A percentile compares a stretch with the other conserved stretches of the same genome.
Evolutionary conservation across 2,113 vertebrate genomes (phyloP).

Genomic region (Deroptyus accipitrinus): DNA sequence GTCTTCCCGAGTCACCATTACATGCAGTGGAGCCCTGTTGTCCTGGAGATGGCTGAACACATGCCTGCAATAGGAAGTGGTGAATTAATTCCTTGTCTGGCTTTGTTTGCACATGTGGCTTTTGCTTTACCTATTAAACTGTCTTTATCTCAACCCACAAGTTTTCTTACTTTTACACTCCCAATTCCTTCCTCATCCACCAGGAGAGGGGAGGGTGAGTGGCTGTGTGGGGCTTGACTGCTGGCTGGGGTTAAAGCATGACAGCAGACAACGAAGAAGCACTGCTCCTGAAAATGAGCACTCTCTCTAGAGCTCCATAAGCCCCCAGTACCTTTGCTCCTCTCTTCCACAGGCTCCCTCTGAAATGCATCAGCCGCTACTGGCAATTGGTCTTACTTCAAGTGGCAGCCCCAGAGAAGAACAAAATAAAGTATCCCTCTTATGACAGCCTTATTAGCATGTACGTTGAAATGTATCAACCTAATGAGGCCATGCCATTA

Average conservation of each 20-base stretch:
- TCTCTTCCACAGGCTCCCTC: neutral
- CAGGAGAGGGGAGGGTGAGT: neutral
- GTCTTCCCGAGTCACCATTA: rapidly evolving
- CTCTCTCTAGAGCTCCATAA: neutral
- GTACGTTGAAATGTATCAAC: slow-evolving; percentile 38
- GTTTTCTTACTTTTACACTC: neutral
- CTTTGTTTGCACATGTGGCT: neutral
- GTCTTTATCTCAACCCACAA: neutral
- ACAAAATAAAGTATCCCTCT: neutral
- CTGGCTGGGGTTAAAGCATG: neutral
- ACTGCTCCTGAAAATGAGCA: neutral
- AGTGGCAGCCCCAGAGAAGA: neutral
- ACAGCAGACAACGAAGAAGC: neutral
- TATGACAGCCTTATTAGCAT: slow-evolving; percentile 26
- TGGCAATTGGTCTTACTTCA: neutral
- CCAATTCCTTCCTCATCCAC: neutral
- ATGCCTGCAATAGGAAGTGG: rapidly evolving
- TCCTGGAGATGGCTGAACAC: neutral
- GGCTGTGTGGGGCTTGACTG: neutral
- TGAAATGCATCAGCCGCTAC: neutral
- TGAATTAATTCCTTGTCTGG: rapidly evolving
- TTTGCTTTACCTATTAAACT: neutral
- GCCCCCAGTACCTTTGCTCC: neutral
- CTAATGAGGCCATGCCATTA: slow-evolving; percentile 41
- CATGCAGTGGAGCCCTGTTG: neutral